These are phyloP conservation scores for Neelides folsomi DNA, from an alignment of 2,888 invertebrate species.

Conservation along the genomic window DNA sequence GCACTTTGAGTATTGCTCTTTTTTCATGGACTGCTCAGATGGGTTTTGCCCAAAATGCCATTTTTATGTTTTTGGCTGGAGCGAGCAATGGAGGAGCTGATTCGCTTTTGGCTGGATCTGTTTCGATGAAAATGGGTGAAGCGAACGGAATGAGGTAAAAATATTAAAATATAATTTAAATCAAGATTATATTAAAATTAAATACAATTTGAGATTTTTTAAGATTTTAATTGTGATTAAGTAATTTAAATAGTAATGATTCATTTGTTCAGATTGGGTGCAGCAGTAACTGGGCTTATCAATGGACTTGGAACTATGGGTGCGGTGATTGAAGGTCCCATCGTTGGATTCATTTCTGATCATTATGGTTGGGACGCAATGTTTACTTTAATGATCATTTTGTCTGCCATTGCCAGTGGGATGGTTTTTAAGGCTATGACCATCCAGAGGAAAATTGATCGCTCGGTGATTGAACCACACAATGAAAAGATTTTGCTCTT, in stretches of 20 bases:
- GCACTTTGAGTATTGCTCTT: conserved; percentile 36
- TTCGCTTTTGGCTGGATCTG: conserved; percentile 39
- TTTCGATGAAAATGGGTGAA: conserved; percentile 41
- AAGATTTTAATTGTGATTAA: too few species aligned
- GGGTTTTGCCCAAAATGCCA: conserved; percentile 37
- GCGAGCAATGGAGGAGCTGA: conserved; percentile 41
- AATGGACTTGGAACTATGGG: conserved; percentile 42
- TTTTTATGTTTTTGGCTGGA: conserved; percentile 39
- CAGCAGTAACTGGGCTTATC: conserved; percentile 40
- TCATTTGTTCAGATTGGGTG: too few species aligned
- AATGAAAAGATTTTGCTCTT: too few species aligned
- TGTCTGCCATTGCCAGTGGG: conserved; percentile 37
- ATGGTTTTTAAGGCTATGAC: conserved; percentile 37
- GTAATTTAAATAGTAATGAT: too few species aligned
- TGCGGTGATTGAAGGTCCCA: conserved; percentile 40
- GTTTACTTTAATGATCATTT: conserved; percentile 38
- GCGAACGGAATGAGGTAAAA: conserved; percentile 38
- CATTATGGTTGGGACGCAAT: conserved; percentile 40
- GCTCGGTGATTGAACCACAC: conserved; percentile 8
- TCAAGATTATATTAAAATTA: too few species aligned
- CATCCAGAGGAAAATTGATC: conserved; percentile 30
- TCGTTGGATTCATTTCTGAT: conserved; percentile 39
- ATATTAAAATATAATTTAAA: too few species aligned
- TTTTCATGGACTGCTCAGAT: conserved; percentile 38
- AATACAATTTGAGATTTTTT: too few species aligned